Conservation (phyloP, 2,797 vertebrate genomes). For the Bufotes viridis region DNA sequence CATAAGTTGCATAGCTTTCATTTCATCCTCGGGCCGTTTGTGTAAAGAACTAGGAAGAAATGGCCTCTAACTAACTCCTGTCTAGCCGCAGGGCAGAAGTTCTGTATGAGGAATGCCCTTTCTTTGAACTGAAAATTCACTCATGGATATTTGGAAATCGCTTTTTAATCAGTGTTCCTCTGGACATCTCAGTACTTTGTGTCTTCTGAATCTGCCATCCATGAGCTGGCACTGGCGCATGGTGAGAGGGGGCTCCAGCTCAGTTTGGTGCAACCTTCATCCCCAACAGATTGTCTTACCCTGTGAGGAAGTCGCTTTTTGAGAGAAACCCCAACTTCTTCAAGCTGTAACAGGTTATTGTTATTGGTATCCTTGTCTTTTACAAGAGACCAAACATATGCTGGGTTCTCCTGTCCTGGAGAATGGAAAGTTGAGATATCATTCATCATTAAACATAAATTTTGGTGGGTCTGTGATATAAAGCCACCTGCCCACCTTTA, state of each 20-base stretch:
- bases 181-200: not conserved
- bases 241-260: not conserved
- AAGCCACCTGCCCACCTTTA: too few relatives aligned
- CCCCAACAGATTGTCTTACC: not conserved
- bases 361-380: not conserved
- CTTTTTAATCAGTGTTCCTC: not conserved
- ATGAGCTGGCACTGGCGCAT: not conserved
- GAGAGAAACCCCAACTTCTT: too few relatives aligned
- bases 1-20: not conserved
- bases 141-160: not conserved
- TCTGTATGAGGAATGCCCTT: not conserved
- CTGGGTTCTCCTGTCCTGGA: not conserved
- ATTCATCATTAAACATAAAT: not conserved
- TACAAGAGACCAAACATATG: not conserved
- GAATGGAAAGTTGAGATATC: not conserved
- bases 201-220: not conserved
- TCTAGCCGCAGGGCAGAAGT: not conserved
- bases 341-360: not conserved
- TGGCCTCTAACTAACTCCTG: too few relatives aligned
- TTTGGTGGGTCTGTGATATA: too few relatives aligned
- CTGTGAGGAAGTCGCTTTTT: not conserved
- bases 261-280: not conserved
- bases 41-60: not conserved
- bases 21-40: not conserved
- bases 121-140: not conserved